Evolutionary conservation across 2,113 vertebrate species (phyloP).

Genomic region (Narcine bancroftii): DNA sequence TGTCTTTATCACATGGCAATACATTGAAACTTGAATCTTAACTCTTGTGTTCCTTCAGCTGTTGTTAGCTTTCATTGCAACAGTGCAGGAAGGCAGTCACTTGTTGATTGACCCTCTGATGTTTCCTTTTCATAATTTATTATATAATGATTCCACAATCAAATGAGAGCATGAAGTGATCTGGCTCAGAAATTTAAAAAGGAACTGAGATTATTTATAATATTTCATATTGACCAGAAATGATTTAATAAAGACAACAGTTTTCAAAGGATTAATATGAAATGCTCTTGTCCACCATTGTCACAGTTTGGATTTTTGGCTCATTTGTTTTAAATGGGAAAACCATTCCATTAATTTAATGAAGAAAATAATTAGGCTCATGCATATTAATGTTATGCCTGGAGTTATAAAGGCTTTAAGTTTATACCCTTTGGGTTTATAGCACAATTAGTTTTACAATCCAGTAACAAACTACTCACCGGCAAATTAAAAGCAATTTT

Average conservation of each 20-base stretch:
- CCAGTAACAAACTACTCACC: not conserved
- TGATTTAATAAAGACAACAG: not conserved
- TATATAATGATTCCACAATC: not conserved
- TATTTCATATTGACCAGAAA: too few species aligned
- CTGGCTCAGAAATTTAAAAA: not conserved
- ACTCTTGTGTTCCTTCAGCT: too few species aligned
- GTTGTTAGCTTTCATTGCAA: too few species aligned
- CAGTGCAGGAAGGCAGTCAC: too few species aligned
- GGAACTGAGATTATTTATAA: not conserved
- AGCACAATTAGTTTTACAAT: not conserved
- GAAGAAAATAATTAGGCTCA: not conserved
- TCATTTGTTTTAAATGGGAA: not conserved
- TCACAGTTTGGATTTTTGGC: not conserved
- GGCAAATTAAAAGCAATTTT: not conserved
- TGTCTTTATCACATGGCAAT: too few species aligned
- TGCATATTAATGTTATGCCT: not conserved
- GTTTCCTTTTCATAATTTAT: not conserved
- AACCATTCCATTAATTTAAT: not conserved
- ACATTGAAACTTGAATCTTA: too few species aligned
- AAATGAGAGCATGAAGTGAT: not conserved
- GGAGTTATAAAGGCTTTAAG: not conserved
- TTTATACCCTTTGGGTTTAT: not conserved
- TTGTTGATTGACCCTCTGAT: not conserved
- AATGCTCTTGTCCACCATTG: not conserved
- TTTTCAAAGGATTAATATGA: not conserved